Evolutionary conservation across 2,113 vertebrate genomes (phyloP).

Genomic region (Bucco capensis): DNA sequence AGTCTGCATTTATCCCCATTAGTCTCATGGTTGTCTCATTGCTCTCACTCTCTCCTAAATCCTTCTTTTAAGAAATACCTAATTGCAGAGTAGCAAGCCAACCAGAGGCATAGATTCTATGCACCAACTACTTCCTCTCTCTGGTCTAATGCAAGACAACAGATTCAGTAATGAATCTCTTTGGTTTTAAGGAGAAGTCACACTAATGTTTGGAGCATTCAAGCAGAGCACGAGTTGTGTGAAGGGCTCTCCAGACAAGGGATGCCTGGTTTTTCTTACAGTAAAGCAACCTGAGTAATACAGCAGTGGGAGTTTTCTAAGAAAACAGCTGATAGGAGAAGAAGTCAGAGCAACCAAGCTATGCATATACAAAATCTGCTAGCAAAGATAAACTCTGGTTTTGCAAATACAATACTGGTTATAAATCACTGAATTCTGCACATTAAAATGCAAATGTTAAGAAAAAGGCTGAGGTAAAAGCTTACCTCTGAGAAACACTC

Average conservation of each 20-base stretch:
- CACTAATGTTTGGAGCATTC: neutral
- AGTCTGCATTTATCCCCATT: neutral
- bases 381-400: neutral
- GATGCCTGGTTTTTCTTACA: neutral
- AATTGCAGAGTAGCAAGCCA: neutral
- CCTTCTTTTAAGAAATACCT: neutral
- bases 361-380: neutral
- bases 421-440: neutral
- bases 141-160: neutral
- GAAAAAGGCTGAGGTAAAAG: neutral
- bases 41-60: neutral
- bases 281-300: neutral
- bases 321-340: neutral
- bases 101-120: neutral
- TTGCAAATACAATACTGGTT: neutral
- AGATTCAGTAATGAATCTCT: neutral
- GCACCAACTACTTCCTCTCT: neutral
- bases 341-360: neutral
- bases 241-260: neutral
- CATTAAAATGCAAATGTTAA: neutral
- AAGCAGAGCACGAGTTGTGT: neutral
- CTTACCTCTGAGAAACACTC: neutral
- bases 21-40: neutral
- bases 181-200: neutral
- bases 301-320: neutral